Evolutionary conservation across 2,797 vertebrate species (phyloP).

Genomic region (Anabacerthia variegaticeps): DNA sequence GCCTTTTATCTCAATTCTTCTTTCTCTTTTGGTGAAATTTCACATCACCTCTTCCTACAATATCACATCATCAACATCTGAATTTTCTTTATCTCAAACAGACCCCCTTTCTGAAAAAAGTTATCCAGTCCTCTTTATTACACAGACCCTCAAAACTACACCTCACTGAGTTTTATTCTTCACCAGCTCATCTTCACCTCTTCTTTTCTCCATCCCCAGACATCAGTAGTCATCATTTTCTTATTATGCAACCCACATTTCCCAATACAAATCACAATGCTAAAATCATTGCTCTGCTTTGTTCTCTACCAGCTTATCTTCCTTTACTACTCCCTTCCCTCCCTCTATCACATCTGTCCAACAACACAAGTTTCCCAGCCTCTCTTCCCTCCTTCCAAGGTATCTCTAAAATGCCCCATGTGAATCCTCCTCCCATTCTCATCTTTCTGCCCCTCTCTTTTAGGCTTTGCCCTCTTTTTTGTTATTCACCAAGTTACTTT

Average conservation of each 20-base stretch:
- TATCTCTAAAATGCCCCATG: background rate
- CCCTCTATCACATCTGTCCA: background rate
- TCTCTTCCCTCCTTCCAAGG: background rate
- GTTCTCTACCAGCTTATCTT: constrained; percentile 13
- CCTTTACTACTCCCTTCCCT: background rate
- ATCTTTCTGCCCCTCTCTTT: background rate
- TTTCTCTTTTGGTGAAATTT: background rate
- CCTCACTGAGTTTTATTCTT: background rate
- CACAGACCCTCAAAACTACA: background rate
- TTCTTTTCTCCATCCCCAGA: background rate
- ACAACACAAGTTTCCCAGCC: background rate
- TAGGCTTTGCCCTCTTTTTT: background rate
- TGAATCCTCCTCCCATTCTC: background rate
- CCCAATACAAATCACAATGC: background rate
- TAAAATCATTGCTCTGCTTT: constrained; percentile 29
- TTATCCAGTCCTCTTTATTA: background rate
- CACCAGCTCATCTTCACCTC: background rate
- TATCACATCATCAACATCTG: background rate
- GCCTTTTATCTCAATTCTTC: background rate
- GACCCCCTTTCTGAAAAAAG: background rate
- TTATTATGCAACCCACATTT: background rate
- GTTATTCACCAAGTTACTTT: background rate
- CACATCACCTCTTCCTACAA: background rate
- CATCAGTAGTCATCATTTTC: background rate
- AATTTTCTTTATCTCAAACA: background rate